Conservation (phyloP, 2,888 invertebrate genomes). For the Andrena camellia region DNA sequence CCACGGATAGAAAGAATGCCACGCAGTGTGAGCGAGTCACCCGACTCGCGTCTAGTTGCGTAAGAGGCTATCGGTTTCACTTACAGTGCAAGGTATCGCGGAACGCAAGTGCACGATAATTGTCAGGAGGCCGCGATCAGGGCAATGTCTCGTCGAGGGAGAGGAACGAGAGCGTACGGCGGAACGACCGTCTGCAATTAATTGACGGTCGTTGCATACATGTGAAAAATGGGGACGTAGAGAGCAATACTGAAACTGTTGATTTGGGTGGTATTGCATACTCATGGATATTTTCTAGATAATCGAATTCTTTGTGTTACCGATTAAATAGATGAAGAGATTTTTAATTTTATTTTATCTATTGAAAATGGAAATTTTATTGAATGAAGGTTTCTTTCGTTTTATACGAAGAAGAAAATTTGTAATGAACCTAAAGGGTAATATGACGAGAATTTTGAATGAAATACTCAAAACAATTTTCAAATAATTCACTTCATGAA, state of each 20-base stretch:
- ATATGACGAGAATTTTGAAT: no score
- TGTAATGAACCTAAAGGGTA: no score
- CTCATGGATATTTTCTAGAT: no score
- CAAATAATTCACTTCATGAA: no score
- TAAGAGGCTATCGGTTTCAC: slow-evolving; percentile 66
- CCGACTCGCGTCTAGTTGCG: slow-evolving; percentile 51
- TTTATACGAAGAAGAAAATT: no score
- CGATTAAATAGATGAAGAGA: neutral
- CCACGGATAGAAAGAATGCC: slow-evolving; percentile 36
- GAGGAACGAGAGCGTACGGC: slow-evolving; percentile 8
- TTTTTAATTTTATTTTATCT: no score
- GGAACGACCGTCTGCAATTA: neutral
- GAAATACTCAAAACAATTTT: no score
- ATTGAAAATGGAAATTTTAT: no score
- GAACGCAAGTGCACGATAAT: slow-evolving; percentile 61
- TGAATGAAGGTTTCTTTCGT: no score
- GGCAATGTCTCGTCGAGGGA: slow-evolving; percentile 48
- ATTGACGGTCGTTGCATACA: neutral
- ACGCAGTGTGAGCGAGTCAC: slow-evolving; percentile 17
- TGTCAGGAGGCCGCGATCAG: slow-evolving; percentile 24
- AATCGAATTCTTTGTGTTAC: neutral
- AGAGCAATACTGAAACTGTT: neutral
- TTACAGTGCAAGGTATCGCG: slow-evolving; percentile 23
- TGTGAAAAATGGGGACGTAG: neutral
- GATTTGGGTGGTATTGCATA: neutral